phyloP scores from a whole-genome alignment of 2,797 vertebrate species.

The Florisuga fusca region DNA sequence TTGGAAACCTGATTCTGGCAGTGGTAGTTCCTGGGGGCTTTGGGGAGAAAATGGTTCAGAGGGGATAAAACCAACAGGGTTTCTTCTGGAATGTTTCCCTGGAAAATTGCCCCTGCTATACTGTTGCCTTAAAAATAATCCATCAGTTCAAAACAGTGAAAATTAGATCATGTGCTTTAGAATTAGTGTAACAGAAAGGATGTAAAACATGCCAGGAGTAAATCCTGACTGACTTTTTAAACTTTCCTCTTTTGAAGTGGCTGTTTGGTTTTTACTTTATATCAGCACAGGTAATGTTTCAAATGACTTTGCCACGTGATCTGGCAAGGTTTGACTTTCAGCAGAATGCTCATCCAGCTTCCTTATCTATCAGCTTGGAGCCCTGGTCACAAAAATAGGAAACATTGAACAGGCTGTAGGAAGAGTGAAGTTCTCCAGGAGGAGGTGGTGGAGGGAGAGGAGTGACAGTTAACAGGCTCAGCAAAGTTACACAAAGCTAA shows the following conservation, averaged over 20 bases:
- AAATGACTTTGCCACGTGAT: neutral
- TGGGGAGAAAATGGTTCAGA: neutral
- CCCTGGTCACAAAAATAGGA: neutral
- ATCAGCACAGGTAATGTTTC: neutral
- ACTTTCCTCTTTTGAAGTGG: neutral
- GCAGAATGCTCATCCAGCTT: neutral
- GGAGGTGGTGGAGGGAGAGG: neutral
- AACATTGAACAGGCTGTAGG: neutral
- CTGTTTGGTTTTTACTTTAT: neutral
- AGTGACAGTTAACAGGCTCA: neutral
- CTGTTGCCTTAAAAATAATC: neutral
- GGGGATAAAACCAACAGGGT: neutral
- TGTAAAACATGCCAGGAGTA: neutral
- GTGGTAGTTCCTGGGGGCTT: neutral
- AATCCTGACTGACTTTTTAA: neutral
- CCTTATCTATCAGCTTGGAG: neutral
- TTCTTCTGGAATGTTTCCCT: neutral
- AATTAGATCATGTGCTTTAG: neutral
- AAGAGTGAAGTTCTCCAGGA: neutral
- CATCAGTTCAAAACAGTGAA: neutral
- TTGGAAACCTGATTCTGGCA: neutral
- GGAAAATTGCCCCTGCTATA: neutral
- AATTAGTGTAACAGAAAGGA: neutral
- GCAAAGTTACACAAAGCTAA: neutral
- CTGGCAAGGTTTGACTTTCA: neutral